Evolutionary conservation across 2,888 invertebrate species (phyloP).

Genomic region (Cosmopolites sordidus): DNA sequence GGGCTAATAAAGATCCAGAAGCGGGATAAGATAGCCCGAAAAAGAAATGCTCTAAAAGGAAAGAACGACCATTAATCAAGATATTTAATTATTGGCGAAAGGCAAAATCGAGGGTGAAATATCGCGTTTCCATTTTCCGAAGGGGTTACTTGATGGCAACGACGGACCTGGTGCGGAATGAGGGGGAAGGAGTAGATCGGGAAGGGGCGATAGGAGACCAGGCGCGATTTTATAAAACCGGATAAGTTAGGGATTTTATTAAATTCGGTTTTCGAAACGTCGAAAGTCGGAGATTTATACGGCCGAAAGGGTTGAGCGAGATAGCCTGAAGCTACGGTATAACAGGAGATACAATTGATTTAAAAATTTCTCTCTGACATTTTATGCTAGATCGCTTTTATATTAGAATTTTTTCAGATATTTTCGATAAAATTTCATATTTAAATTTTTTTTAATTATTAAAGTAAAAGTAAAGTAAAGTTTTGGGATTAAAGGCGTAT

Average conservation of each 20-base stretch:
- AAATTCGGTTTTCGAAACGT: slow-evolving; percentile 23
- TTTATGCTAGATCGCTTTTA: too few species aligned
- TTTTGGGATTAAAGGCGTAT: too few species aligned
- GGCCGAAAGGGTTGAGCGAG: too few species aligned
- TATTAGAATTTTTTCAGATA: too few species aligned
- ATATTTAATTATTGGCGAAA: slow-evolving; percentile 42
- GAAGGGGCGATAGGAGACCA: slow-evolving; percentile 18
- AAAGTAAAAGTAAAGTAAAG: too few species aligned
- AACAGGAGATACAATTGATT: too few species aligned
- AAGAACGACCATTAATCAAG: slow-evolving; percentile 38
- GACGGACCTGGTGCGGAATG: slow-evolving; percentile 20
- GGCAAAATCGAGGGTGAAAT: slow-evolving; percentile 36
- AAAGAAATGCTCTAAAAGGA: slow-evolving; percentile 26
- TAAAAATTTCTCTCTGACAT: too few species aligned
- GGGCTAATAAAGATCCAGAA: slow-evolving; percentile 27
- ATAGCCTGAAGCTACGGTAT: too few species aligned
- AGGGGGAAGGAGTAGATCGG: slow-evolving; percentile 35
- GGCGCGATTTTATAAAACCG: slow-evolving; percentile 10
- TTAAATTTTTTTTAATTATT: too few species aligned
- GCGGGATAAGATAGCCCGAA: slow-evolving; percentile 25
- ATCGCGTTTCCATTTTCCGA: slow-evolving; percentile 38
- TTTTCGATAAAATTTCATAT: too few species aligned
- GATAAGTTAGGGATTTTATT: slow-evolving; percentile 25
- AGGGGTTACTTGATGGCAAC: slow-evolving; percentile 12
- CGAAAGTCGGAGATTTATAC: slow-evolving; percentile 22